A percentile compares a stretch with the other conserved stretches of the same genome.
Evolutionary conservation across 2,113 vertebrate species (phyloP).

Genomic region (Ciconia stormi): DNA sequence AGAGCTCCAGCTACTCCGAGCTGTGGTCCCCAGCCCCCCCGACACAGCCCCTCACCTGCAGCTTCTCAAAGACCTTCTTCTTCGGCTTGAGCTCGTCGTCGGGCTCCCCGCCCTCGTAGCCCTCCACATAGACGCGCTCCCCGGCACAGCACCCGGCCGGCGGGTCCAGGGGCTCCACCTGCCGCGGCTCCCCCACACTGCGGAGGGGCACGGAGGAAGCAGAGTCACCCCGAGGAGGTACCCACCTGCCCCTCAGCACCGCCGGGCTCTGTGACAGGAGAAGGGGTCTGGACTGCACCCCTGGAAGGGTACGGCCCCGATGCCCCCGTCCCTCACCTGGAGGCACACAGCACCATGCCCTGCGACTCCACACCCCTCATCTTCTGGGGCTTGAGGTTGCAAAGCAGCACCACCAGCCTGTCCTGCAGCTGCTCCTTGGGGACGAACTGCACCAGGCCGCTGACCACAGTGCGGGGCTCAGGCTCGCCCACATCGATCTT

Average conservation of each 20-base stretch:
- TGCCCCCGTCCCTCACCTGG: slow-evolving; percentile 74
- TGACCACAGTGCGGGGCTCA: slow-evolving; percentile 90
- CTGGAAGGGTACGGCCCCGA: rapidly evolving
- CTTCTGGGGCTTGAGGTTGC: slow-evolving; percentile 95
- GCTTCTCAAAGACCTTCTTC: slow-evolving; percentile 96
- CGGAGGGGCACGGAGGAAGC: neutral
- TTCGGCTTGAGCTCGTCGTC: slow-evolving; percentile 94
- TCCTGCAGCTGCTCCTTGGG: slow-evolving; percentile 87
- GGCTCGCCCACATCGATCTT: slow-evolving; percentile 91
- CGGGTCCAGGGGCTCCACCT: slow-evolving; percentile 91
- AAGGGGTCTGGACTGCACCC: neutral
- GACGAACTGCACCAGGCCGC: slow-evolving; percentile 89
- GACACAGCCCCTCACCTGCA: slow-evolving; percentile 79
- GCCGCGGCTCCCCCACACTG: slow-evolving; percentile 82
- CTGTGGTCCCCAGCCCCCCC: neutral
- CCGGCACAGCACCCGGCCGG: slow-evolving; percentile 85
- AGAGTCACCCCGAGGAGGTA: neutral
- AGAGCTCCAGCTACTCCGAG: neutral
- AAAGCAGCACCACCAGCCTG: slow-evolving; percentile 88
- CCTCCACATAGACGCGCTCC: slow-evolving; percentile 87
- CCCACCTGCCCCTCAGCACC: neutral
- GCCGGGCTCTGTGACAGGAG: rapidly evolving
- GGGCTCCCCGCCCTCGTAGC: slow-evolving; percentile 84
- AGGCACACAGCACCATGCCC: slow-evolving; percentile 95
- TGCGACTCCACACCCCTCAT: slow-evolving; percentile 96